These are phyloP conservation scores for Neotoma lepida DNA, from an alignment of 2,113 vertebrate species.

Conservation along the genomic window DNA sequence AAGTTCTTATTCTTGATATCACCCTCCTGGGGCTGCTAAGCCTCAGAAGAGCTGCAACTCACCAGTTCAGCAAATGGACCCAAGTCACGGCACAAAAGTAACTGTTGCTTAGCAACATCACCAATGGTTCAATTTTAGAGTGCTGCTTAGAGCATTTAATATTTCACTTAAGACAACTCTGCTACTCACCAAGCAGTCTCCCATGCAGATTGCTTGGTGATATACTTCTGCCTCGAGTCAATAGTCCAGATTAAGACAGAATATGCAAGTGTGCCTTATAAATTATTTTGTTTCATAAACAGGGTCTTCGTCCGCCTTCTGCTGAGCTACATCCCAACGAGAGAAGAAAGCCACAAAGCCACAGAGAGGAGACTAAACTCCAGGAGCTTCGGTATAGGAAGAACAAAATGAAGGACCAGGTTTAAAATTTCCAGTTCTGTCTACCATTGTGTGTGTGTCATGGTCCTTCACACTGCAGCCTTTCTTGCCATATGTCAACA, in stretches of 20 bases:
- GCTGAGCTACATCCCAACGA: constrained; percentile 82
- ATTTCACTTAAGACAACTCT: constrained; percentile 34
- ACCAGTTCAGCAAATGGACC: constrained; percentile 38
- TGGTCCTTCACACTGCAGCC: background rate
- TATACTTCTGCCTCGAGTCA: constrained; percentile 15
- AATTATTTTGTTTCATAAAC: constrained; percentile 59
- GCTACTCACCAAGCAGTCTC: background rate
- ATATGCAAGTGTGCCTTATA: constrained; percentile 10
- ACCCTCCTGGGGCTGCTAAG: background rate
- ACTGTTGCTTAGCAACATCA: background rate
- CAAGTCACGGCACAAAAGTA: background rate
- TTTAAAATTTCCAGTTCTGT: constrained; percentile 37
- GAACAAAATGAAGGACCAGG: constrained; percentile 85
- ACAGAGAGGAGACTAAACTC: constrained; percentile 55
- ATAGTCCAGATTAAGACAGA: background rate
- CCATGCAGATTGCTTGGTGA: background rate
- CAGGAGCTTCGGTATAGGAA: constrained; percentile 76
- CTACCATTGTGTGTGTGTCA: accelerated
- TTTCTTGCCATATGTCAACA: background rate
- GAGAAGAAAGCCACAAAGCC: constrained; percentile 68
- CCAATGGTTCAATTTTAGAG: background rate
- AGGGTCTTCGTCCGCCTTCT: constrained; percentile 93
- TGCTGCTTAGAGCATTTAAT: background rate
- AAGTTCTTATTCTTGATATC: background rate
- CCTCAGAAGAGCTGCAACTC: background rate